Base-by-base conservation (phyloP, 2,113 vertebrate genomes). In the Agapornis roseicollis region DNA sequence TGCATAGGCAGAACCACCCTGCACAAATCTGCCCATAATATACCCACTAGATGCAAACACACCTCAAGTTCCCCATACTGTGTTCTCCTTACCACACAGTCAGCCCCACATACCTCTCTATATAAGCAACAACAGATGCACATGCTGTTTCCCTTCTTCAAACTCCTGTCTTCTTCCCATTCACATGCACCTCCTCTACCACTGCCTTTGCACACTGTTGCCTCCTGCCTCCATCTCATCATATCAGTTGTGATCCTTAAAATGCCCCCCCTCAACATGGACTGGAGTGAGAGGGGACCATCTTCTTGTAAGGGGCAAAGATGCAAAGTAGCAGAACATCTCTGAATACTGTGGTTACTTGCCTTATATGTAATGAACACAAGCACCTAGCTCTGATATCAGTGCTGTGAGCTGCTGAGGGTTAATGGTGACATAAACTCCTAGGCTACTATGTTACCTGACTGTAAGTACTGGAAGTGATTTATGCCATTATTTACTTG, bases 401-500 rank as follows among this genome's bases (percentile, higher is more conserved):
- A 49, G 58, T 47, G 58, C 46, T 94, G 47, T 56, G 58, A 69
- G n/a, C 39, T 84, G 63, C 63, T 60, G 68, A 94, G 81, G 22
- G 79, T 96, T 96, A 97, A 95, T 17, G 41, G 58, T 58, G 47
- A 91, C 88, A 96, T 18, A 58, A 42, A 64, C 52, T 92, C 55
- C 65, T 82, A 42, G 64, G 58, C 80, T 89, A 83, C 72, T 37
- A 44, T 5, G 9, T 82, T 86, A 94, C 96, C 81, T 96, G 63
- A 55, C 56, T 66, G 78, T 80, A 94, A 96, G 91, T 84, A 92
- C 33, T 55, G 64, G 22, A 88, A 95, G 66, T 85, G 61, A 97
- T 95, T 95, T 91, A 95, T 96, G 94, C 85, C 85, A 96, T 94
- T 97, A 97, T 98, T 97, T 97, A 95, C 94, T 97, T 96, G 92